Evolutionary conservation across 2,797 vertebrate species (phyloP), one percentile per base, ranked within the genome.

Genomic region (Epinephelus malabaricus): DNA sequence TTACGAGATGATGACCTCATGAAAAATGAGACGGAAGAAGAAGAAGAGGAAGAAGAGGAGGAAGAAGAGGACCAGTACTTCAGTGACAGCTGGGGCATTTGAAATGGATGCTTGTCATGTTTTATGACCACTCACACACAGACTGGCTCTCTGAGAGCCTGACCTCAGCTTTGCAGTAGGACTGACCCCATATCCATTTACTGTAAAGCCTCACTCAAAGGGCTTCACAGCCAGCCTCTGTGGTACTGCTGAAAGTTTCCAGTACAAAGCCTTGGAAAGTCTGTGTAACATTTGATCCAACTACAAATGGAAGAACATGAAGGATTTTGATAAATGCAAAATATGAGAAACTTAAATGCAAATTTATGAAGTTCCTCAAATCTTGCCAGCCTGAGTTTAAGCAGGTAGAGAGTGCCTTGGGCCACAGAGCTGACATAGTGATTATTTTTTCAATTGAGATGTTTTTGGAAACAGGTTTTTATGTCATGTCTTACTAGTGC

Each of bases 11-110:
- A 85, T 49, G 88, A 92, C 76, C 85, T 88, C 45, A 79, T 87
- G 68, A 81, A 85, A 70, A 91, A 92, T 34, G 90, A 76, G 55
- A 90, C 79, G 23, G 90, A 82, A 6, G 81, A 82, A 6, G 81
- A 78, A 0, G 87, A 86, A 0, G 91, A 91, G 0, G 84, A 90
- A 1, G 88, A 60, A 3, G 93, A 87, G 30, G 94, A 95, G 21
- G 91, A 94, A 45, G 95, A 96, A 21, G 90, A 95, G 54, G 94
- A 94, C 83, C 95, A 95, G 92, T 95, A 96, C 91, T 95, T 95
- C 86, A 92, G 92, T 88, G 94, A 96, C 96, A 96, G 96, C 95
- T 97, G 97, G 96, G 92, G 94, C 66, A 94, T 96, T 88, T 95
- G 91, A 95, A 76, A 83, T 75, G 58, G 82, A 88, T 55, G 73